Evolutionary conservation across 2,888 invertebrate species (phyloP).

Genomic region (Cheiracanthium punctorium): DNA sequence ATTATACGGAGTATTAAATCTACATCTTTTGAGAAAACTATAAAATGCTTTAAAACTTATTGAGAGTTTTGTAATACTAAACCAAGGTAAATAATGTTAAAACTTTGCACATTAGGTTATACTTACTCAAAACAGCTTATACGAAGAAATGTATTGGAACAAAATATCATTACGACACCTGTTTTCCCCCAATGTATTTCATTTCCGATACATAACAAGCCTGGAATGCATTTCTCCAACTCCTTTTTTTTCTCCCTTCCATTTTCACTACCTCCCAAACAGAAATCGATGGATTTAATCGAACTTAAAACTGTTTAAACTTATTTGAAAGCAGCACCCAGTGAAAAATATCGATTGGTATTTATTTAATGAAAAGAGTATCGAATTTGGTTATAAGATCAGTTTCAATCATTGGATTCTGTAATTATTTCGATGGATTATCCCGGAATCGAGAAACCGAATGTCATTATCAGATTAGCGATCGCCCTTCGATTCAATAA

Average conservation of each 20-base stretch:
- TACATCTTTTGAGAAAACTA: no score
- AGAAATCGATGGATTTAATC: background rate
- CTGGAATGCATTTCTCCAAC: background rate
- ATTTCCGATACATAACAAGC: background rate
- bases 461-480: background rate
- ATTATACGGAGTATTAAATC: no score
- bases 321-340: background rate
- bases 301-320: background rate
- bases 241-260: background rate
- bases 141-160: no score
- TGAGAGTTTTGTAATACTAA: no score
- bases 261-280: background rate
- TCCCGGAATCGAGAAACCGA: background rate
- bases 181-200: background rate
- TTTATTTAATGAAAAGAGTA: background rate
- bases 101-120: no score
- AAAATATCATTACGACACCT: background rate
- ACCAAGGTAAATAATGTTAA: no score
- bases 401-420: background rate
- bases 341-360: background rate
- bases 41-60: no score
- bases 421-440: background rate
- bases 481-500: background rate
- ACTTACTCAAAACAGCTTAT: no score
- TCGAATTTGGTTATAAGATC: slow-evolving; percentile 34